Percentiles rank a stretch among this genome's conserved stretches.
Conservation (phyloP, 2,888 invertebrate genomes). For the Trachelus iudaicus region DNA sequence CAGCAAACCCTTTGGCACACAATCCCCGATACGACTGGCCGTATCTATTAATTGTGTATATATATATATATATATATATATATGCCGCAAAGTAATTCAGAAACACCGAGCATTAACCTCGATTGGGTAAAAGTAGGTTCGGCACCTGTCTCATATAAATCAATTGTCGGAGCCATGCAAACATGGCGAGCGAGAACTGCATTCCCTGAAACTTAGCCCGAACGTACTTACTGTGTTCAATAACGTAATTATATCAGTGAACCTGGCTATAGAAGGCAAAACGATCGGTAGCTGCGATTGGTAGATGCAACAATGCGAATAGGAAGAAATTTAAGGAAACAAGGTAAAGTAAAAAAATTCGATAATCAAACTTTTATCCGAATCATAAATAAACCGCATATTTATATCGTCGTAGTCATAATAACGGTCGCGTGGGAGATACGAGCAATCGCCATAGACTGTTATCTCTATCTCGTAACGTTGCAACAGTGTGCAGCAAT, state of each 20-base stretch:
- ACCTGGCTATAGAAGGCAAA: neutral
- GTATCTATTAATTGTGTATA: neutral
- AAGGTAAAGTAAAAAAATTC: neutral
- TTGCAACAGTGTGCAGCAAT: neutral
- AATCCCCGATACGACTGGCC: neutral
- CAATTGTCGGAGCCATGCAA: slow-evolving; percentile 31
- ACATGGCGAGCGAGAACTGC: slow-evolving; percentile 18
- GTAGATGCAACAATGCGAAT: neutral
- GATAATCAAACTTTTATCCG: neutral
- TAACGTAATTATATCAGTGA: slow-evolving; percentile 36
- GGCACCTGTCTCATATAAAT: slow-evolving; percentile 43
- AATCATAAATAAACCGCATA: neutral
- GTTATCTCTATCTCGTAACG: neutral
- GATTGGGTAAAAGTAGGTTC: slow-evolving; percentile 36
- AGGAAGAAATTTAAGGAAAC: neutral
- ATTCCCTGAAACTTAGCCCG: slow-evolving; percentile 29
- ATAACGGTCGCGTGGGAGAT: neutral
- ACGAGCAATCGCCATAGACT: neutral
- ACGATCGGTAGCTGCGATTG: neutral
- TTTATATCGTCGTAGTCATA: neutral
- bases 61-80: neutral
- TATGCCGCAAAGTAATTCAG: slow-evolving; percentile 32
- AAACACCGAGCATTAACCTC: slow-evolving; percentile 35
- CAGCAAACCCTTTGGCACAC: neutral
- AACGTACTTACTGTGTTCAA: slow-evolving; percentile 30